A percentile compares a stretch with the other conserved stretches of the same genome.
Evolutionary conservation across 2,888 invertebrate species (phyloP).

Genomic region (Eupithecia exiguata): DNA sequence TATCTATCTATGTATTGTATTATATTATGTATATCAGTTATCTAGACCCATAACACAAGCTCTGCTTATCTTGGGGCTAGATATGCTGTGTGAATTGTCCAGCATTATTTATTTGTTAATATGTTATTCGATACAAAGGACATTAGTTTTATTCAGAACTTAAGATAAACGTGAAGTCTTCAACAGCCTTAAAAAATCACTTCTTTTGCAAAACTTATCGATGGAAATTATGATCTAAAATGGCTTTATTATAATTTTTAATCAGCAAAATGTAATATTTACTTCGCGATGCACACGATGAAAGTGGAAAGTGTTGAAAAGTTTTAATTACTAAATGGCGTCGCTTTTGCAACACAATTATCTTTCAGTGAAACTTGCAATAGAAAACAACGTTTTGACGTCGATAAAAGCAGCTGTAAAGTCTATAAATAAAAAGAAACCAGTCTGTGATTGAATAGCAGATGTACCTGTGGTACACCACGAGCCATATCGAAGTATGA

Average conservation of each 20-base stretch:
- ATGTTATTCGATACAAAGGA: neutral
- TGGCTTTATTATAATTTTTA: neutral
- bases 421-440: neutral
- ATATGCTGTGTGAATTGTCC: too few species aligned
- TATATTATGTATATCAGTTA: too few species aligned
- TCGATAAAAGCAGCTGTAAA: neutral
- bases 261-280: neutral
- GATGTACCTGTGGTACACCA: neutral
- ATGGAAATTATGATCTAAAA: neutral
- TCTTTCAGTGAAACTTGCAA: constrained; percentile 1
- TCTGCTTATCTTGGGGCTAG: too few species aligned
- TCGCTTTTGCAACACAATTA: constrained; percentile 1
- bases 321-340: constrained; percentile 24
- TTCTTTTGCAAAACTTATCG: neutral
- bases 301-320: constrained; percentile 22
- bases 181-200: neutral
- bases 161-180: neutral
- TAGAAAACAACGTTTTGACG: neutral
- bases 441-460: neutral
- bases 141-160: neutral
- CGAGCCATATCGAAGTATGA: too few species aligned
- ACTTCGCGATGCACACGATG: constrained; percentile 7
- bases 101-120: too few species aligned
- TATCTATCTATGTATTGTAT: too few species aligned
- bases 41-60: too few species aligned